phyloP scores from a whole-genome alignment of 1,140 invertebrate species.

The Chrysomallon squamiferum region DNA sequence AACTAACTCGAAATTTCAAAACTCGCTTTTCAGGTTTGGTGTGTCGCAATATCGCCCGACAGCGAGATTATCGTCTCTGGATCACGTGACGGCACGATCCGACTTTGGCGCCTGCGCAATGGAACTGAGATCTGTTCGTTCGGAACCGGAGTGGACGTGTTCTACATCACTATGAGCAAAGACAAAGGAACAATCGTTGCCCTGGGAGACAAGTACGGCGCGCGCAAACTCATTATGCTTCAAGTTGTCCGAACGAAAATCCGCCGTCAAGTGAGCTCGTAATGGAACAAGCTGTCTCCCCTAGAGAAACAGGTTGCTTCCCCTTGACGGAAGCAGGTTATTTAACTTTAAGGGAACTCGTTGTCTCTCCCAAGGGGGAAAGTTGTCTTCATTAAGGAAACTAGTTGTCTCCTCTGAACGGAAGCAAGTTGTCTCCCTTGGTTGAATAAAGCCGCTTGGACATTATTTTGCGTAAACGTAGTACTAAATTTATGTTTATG shows the following conservation, averaged over 20 bases:
- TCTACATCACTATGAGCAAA: slow-evolving; percentile 59
- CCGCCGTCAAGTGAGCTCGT: slow-evolving; percentile 34
- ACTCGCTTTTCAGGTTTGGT: slow-evolving; percentile 55
- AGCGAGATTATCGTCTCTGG: slow-evolving; percentile 62
- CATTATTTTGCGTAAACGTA: background rate
- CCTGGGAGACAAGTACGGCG: slow-evolving; percentile 61
- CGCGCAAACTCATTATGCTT: slow-evolving; percentile 63
- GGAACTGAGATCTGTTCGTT: slow-evolving; percentile 59
- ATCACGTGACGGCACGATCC: slow-evolving; percentile 60
- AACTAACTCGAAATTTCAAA: too few species aligned
- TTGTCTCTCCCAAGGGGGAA: background rate
- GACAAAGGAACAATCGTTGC: slow-evolving; percentile 62
- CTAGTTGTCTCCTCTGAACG: slow-evolving; percentile 9
- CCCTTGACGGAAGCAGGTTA: background rate
- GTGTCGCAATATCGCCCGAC: slow-evolving; percentile 56
- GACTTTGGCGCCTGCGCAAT: slow-evolving; percentile 58
- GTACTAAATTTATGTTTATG: background rate
- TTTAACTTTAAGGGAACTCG: background rate
- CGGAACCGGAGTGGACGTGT: slow-evolving; percentile 60
- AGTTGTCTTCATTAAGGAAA: slow-evolving; percentile 3
- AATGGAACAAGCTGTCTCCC: background rate
- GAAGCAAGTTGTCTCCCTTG: slow-evolving; percentile 9
- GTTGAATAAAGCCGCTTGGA: too few species aligned
- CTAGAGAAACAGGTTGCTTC: background rate
- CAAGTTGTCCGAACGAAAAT: slow-evolving; percentile 60